Percentiles rank a stretch among this genome's conserved stretches.
These are phyloP conservation scores for Monodelphis domestica DNA, from an alignment of 2,797 vertebrate genomes.

Conservation along the genomic window DNA sequence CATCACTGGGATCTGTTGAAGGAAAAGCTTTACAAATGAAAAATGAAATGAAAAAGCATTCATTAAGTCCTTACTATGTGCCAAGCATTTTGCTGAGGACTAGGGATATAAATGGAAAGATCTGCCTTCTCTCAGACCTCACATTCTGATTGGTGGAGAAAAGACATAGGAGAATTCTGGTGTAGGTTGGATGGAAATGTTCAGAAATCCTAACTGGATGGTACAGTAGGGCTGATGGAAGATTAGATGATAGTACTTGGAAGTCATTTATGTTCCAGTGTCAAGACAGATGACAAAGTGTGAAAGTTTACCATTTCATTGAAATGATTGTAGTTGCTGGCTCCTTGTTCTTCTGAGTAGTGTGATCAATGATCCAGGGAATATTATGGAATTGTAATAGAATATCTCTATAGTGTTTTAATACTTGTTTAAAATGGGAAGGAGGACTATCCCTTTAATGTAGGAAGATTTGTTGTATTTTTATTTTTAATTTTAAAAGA, in stretches of 20 bases:
- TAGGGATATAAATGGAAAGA: not conserved
- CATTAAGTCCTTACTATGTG: not conserved
- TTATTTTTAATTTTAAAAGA: constrained; percentile 30
- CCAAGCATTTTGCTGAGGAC: not conserved
- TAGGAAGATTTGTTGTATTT: constrained; percentile 49
- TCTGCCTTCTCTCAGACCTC: not conserved
- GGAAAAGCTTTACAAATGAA: not conserved
- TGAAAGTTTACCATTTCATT: not conserved
- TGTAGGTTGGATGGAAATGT: not conserved
- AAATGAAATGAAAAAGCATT: not conserved
- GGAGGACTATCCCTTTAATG: constrained; percentile 69
- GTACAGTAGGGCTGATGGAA: not conserved
- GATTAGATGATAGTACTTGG: not conserved
- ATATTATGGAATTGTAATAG: constrained; percentile 60
- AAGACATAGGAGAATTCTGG: not conserved
- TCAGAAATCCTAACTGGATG: not conserved
- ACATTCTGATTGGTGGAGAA: not conserved
- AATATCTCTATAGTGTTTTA: constrained; percentile 65
- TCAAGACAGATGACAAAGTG: not conserved
- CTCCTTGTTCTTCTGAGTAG: not conserved
- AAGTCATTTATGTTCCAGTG: not conserved
- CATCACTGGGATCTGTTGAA: not conserved
- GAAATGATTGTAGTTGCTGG: not conserved
- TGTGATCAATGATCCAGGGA: constrained; percentile 55
- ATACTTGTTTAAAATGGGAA: constrained; percentile 58